phyloP scores from a whole-genome alignment of 2,113 vertebrate species.

The Oryctolagus cuniculus region DNA sequence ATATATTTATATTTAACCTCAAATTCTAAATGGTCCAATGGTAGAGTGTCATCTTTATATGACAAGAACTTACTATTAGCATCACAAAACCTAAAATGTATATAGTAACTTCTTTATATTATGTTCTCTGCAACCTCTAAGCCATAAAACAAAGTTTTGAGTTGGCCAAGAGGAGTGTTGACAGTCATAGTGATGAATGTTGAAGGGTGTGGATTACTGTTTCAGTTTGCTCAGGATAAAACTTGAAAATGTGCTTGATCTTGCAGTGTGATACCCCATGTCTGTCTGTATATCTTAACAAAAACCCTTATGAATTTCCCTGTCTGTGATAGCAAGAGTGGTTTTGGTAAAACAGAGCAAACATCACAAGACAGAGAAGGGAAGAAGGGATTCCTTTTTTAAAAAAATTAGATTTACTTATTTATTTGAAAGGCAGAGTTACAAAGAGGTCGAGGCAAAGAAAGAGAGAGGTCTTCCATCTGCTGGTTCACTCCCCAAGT shows the following conservation, averaged over 20 bases:
- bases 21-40: not conserved
- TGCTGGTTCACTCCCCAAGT: too few relatives aligned
- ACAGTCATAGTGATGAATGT: not conserved
- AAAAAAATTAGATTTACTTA: too few relatives aligned
- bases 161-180: not conserved
- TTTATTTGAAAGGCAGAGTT: too few relatives aligned
- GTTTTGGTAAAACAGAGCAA: conserved; percentile 6
- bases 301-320: not conserved
- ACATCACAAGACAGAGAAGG: not conserved
- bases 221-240: not conserved
- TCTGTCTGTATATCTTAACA: not conserved
- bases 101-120: not conserved
- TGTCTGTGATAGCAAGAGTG: not conserved
- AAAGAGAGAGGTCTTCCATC: too few relatives aligned
- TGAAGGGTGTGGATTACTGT: not conserved
- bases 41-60: not conserved
- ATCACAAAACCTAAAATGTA: not conserved
- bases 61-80: not conserved
- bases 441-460: too few relatives aligned
- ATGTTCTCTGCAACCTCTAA: not conserved
- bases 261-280: not conserved
- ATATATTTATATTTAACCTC: not conserved
- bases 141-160: not conserved
- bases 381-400: too few relatives aligned
- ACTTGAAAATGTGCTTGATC: not conserved